These are phyloP conservation scores for Centropus unirufus DNA, from an alignment of 2,113 vertebrate genomes.

Conservation along the genomic window DNA sequence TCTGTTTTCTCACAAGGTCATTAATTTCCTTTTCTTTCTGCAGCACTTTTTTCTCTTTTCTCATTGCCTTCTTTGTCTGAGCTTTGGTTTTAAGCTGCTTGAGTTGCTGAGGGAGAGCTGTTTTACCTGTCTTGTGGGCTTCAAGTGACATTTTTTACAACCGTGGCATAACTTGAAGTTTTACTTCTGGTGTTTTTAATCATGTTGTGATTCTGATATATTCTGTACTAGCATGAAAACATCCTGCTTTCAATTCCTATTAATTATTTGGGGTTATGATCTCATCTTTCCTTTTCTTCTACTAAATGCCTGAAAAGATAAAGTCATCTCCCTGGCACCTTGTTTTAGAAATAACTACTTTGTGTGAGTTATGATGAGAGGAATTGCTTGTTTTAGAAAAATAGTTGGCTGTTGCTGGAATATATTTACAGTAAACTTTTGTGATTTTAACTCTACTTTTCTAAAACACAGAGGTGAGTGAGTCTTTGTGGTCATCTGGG, in stretches of 20 bases:
- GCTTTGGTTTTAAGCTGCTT: background rate
- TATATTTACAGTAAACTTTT: background rate
- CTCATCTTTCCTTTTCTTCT: background rate
- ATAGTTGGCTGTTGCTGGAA: background rate
- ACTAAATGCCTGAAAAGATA: background rate
- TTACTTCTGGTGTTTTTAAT: background rate
- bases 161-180: background rate
- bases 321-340: background rate
- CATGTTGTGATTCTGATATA: background rate
- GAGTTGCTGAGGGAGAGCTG: background rate
- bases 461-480: background rate
- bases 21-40: background rate
- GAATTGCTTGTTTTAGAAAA: background rate
- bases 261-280: background rate
- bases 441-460: background rate
- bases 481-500: background rate
- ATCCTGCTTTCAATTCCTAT: background rate
- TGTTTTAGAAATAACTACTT: background rate
- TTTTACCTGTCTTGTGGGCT: background rate
- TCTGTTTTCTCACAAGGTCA: background rate
- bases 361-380: background rate
- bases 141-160: background rate
- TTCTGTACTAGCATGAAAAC: background rate
- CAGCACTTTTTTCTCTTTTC: background rate
- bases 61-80: background rate